Evolutionary conservation across 2,113 vertebrate genomes (phyloP).

Genomic region (Salvelinus namaycush): DNA sequence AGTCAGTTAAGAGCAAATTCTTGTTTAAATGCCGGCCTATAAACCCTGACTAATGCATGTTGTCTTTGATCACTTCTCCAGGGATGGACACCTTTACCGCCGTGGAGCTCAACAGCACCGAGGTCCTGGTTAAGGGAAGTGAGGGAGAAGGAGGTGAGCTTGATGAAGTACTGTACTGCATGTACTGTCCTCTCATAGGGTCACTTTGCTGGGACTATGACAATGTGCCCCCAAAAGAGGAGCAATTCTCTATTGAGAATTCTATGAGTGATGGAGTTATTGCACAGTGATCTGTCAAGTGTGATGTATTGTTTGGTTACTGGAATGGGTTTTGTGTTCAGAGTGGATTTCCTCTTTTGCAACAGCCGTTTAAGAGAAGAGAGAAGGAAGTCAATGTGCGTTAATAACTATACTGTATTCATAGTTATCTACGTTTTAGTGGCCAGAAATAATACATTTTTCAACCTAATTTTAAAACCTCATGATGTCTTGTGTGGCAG

Average conservation of each 20-base stretch:
- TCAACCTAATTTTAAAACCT: not conserved
- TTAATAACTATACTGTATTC: not conserved
- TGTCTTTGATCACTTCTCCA: conserved; percentile 23
- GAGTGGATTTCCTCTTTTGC: conserved; percentile 51
- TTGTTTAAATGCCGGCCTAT: not conserved
- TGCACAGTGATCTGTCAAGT: not conserved
- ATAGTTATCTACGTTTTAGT: not conserved
- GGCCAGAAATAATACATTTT: not conserved
- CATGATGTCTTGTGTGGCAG: not conserved
- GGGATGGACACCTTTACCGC: conserved; percentile 60
- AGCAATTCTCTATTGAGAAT: not conserved
- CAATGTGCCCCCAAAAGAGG: not conserved
- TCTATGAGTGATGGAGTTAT: not conserved
- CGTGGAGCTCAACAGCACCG: conserved; percentile 16
- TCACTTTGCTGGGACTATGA: not conserved
- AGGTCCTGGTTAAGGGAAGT: conserved; percentile 17
- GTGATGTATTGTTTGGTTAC: not conserved
- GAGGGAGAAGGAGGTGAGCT: conserved; percentile 54
- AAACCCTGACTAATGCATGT: not conserved
- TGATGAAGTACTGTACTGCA: too few species aligned
- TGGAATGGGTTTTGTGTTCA: not conserved
- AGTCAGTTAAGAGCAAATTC: not conserved
- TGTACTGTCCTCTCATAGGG: not conserved
- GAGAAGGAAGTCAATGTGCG: conserved; percentile 44
- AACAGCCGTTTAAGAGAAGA: conserved; percentile 25